Conservation (phyloP, 92 coral and sea anemone species). For the Anthopleura xanthogrammica region DNA sequence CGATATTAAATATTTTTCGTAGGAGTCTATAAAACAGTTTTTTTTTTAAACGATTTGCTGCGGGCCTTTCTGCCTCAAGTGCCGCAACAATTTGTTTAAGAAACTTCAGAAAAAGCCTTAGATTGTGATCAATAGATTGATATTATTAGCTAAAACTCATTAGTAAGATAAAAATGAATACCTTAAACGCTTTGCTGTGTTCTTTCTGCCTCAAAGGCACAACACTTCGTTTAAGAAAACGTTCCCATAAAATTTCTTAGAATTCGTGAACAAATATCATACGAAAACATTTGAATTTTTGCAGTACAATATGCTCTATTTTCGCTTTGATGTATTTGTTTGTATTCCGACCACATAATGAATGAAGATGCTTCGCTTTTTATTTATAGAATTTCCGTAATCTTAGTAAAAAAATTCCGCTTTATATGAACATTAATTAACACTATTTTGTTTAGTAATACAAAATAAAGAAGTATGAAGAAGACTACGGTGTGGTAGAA, state of each 20-base stretch:
- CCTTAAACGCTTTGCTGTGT: conserved; percentile 26
- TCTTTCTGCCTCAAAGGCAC: conserved; percentile 30
- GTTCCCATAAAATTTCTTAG: neutral
- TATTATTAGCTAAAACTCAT: too few relatives aligned
- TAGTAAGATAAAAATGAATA: neutral
- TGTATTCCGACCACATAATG: neutral
- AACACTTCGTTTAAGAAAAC: conserved; percentile 2
- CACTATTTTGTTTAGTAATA: conserved; percentile 14
- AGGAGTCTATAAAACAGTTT: neutral
- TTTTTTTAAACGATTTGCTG: neutral
- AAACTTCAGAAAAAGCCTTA: neutral
- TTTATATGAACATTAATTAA: neutral
- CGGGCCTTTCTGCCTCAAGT: conserved; percentile 25
- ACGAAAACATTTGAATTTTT: neutral
- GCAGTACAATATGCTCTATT: neutral
- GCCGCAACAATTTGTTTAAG: neutral
- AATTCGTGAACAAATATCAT: neutral
- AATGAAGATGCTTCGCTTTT: conserved; percentile 15
- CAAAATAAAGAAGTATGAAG: conserved; percentile 24
- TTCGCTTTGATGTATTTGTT: neutral
- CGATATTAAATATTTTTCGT: neutral
- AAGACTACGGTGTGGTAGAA: conserved; percentile 11
- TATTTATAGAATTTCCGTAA: conserved; percentile 19
- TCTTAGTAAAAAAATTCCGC: neutral
- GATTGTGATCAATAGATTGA: neutral